These are phyloP conservation scores for Glyptemys insculpta DNA, from an alignment of 2,797 vertebrate species.

Conservation along the genomic window DNA sequence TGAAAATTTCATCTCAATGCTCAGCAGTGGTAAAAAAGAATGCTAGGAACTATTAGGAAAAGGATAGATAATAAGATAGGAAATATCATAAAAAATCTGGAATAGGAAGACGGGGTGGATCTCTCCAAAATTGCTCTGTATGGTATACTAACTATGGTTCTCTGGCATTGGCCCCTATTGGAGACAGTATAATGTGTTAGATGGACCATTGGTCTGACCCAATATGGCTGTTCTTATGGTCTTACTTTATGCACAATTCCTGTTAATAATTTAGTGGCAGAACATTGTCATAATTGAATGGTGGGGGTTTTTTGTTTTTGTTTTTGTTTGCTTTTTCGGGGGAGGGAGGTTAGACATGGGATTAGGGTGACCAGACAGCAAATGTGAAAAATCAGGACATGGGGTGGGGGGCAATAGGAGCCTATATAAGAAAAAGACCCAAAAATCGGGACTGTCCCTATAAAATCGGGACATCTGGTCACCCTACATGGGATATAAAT, in stretches of 20 bases:
- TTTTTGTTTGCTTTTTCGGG: too few relatives aligned
- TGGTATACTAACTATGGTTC: background rate
- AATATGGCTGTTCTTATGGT: background rate
- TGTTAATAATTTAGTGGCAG: background rate
- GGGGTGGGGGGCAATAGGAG: too few relatives aligned
- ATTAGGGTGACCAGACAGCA: too few relatives aligned
- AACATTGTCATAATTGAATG: background rate
- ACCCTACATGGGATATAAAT: background rate
- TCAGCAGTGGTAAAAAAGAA: background rate
- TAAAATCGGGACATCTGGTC: too few relatives aligned
- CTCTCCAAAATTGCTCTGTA: background rate
- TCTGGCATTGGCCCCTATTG: background rate
- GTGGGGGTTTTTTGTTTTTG: too few relatives aligned
- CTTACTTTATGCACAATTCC: background rate
- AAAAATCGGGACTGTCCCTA: too few relatives aligned
- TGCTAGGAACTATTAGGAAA: background rate
- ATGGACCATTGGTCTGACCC: background rate
- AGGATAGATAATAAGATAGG: background rate
- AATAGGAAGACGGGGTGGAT: too few relatives aligned
- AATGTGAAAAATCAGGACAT: too few relatives aligned
- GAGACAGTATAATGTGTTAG: background rate
- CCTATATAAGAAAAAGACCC: too few relatives aligned
- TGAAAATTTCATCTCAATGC: background rate
- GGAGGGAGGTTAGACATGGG: background rate
- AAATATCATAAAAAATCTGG: background rate